Conservation (phyloP, 2,797 vertebrate species). For the Steatocranus sp. region DNA sequence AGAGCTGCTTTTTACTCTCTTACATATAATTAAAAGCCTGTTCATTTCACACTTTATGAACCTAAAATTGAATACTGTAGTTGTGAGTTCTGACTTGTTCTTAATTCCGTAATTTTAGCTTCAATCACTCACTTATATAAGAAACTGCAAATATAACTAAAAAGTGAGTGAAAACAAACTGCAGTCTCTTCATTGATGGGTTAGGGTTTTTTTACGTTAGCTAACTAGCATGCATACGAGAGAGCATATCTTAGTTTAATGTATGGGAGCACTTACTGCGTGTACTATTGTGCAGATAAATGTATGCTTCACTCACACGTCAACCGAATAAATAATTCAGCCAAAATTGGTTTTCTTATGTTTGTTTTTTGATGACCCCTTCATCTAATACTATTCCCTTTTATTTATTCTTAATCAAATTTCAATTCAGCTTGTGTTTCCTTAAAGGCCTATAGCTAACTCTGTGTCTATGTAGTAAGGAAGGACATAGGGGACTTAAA, state of each 20-base stretch:
- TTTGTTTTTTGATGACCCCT: background rate
- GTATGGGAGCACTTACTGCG: background rate
- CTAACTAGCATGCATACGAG: too few species aligned
- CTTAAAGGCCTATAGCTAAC: background rate
- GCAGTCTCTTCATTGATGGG: too few species aligned
- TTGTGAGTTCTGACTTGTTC: too few species aligned
- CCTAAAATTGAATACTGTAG: too few species aligned
- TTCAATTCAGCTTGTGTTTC: background rate
- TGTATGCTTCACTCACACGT: background rate
- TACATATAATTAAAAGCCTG: background rate
- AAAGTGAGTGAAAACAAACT: too few species aligned
- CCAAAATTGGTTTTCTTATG: background rate
- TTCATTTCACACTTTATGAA: background rate
- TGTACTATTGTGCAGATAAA: background rate
- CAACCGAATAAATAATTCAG: background rate
- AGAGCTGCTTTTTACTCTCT: background rate
- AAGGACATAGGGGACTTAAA: background rate
- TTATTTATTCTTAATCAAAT: background rate
- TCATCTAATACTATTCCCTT: background rate
- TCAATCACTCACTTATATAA: too few species aligned
- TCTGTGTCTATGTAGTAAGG: rapidly evolving
- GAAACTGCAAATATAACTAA: too few species aligned
- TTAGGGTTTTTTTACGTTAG: too few species aligned
- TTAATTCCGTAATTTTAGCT: too few species aligned
- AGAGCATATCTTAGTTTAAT: background rate